Base-by-base conservation (phyloP, 2,797 vertebrate genomes). In the Lepilemur ruficaudatus region DNA sequence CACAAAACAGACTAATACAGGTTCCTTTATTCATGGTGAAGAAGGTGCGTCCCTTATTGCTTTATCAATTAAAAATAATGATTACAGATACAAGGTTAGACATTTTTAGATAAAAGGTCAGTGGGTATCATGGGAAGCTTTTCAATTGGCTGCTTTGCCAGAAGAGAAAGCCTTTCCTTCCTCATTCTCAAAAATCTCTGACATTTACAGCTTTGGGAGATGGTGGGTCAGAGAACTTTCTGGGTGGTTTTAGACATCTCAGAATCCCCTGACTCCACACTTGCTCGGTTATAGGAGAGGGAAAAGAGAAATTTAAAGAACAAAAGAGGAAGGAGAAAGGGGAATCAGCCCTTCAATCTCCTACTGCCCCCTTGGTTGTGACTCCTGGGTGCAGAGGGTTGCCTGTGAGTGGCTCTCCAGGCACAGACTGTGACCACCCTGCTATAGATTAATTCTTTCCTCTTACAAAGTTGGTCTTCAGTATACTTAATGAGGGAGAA, bases 401-500 rank as follows among this genome's bases (percentile, higher is more conserved):
- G 25, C 46, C 59, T 69, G 65, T 18, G 57, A 92, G 43, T 55
- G 43, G 57, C 57, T 96, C 91, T 92, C 9, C 1, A 87, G 57
- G 93, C 70, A 3, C 25, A 25, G 73, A n/a, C 91, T 87, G 75
- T 92, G 96, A 96, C 96, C 96, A 94, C 95, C 87, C 94, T 61
- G 93, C 82, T 95, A 38, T 55, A 76, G 95, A 95, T 96, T 76
- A 91, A 94, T 94, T 93, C 87, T 81, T 97, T 97, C 94, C 97
- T 96, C 91, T 55, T 94, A 92, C 89, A 96, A 96, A 95, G 89
- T 85, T 75, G 78, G 90, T 85, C 93, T 92, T 91, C 48, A 28
- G 85, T 84, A 52, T 81, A 57, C 84, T 93, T 96, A 97, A 96
- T 95, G 88, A 97, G 97, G 95, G 82, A 97, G 97, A 93, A 97